phyloP scores from a whole-genome alignment of 2,113 vertebrate genomes.

The Lepus timidus region DNA sequence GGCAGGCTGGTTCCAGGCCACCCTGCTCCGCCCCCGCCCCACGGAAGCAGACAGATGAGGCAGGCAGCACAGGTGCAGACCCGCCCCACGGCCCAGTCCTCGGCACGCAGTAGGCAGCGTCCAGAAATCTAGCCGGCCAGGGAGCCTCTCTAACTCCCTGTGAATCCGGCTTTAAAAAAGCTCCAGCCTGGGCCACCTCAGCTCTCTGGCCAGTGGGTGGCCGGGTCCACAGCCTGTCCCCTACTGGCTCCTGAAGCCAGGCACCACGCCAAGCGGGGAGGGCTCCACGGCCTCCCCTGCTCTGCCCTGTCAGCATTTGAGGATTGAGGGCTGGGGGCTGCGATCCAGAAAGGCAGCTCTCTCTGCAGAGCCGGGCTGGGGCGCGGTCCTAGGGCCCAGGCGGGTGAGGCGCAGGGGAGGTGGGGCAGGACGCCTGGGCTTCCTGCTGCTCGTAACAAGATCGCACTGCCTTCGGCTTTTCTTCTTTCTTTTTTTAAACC shows the following conservation, averaged over 20 bases:
- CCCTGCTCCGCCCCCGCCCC: too few relatives aligned
- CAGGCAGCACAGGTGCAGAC: not conserved
- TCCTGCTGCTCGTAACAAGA: conserved; percentile 54
- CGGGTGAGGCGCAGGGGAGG: not conserved
- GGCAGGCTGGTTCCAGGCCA: too few relatives aligned
- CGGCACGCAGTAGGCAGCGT: not conserved
- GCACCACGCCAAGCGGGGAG: conserved; percentile 37
- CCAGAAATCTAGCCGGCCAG: not conserved
- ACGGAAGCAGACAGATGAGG: conserved; percentile 45
- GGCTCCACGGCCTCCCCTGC: conserved; percentile 65
- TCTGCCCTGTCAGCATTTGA: conserved; percentile 66
- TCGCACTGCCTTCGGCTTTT: conserved; percentile 43
- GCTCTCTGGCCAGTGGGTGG: too few relatives aligned
- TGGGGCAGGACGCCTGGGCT: not conserved
- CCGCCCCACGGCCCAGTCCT: not conserved
- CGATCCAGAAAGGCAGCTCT: conserved; percentile 49
- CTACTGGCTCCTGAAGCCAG: not conserved
- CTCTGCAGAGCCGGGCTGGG: conserved; percentile 49
- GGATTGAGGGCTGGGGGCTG: conserved; percentile 70
- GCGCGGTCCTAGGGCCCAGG: too few relatives aligned
- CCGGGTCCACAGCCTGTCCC: not conserved
- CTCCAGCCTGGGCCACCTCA: conserved; percentile 51
- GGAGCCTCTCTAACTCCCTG: conserved; percentile 73
- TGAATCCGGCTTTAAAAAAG: conserved; percentile 70
- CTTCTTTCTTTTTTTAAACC: conserved; percentile 63